Evolutionary conservation across 1,140 invertebrate genomes (phyloP).

Genomic region (Glossosoma conforme): DNA sequence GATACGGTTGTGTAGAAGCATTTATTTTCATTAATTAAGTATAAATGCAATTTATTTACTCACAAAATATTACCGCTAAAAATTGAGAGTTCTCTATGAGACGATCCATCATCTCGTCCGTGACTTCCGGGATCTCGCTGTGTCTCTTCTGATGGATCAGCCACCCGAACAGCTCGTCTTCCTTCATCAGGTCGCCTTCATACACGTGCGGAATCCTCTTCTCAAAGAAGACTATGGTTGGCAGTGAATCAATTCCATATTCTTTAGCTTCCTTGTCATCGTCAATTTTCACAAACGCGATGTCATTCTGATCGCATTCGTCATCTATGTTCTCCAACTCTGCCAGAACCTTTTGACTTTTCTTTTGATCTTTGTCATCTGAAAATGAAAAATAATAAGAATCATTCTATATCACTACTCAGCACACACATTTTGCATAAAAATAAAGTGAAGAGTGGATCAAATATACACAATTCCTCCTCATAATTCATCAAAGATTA

Average conservation of each 20-base stretch:
- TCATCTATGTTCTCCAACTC: slow-evolving; percentile 93
- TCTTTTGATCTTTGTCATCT: slow-evolving; percentile 91
- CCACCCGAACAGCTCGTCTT: slow-evolving; percentile 86
- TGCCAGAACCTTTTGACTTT: slow-evolving; percentile 78
- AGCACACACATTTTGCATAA: no score
- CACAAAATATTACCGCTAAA: slow-evolving; percentile 83
- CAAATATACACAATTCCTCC: no score
- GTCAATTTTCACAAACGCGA: slow-evolving; percentile 90
- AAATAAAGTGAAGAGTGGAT: no score
- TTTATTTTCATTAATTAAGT: slow-evolving; percentile 10
- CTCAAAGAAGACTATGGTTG: slow-evolving; percentile 82
- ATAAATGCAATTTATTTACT: slow-evolving; percentile 43
- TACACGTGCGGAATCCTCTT: slow-evolving; percentile 83
- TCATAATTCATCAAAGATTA: no score
- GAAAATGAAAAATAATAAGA: slow-evolving; percentile 33
- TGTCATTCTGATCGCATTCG: slow-evolving; percentile 87
- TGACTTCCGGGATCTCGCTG: slow-evolving; percentile 87
- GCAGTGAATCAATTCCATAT: slow-evolving; percentile 78
- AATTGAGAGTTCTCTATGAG: slow-evolving; percentile 75
- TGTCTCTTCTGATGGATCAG: slow-evolving; percentile 83
- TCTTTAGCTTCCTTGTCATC: slow-evolving; percentile 84
- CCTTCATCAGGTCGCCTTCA: slow-evolving; percentile 87
- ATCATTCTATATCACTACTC: no score
- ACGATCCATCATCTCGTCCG: slow-evolving; percentile 90
- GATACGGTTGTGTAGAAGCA: no score